phyloP scores from a whole-genome alignment of 2,888 invertebrate species.

The Syrphus vitripennis region DNA sequence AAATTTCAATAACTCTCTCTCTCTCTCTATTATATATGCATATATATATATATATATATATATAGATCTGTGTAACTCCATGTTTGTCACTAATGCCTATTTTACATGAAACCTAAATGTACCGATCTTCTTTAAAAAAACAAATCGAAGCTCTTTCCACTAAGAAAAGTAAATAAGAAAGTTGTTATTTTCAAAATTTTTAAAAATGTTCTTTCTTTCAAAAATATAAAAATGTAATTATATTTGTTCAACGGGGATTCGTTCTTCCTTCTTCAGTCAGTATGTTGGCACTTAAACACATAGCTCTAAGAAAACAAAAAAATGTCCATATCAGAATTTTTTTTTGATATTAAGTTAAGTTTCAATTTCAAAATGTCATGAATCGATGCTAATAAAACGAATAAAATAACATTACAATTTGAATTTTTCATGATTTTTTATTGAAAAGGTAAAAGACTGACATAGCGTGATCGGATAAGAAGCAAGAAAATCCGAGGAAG shows the following conservation, averaged over 20 bases:
- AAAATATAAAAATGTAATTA: neutral
- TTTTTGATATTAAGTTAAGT: neutral
- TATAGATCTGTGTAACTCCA: neutral
- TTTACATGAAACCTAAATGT: neutral
- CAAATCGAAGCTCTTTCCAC: neutral
- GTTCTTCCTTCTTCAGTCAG: neutral
- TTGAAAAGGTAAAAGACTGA: neutral
- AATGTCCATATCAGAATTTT: neutral
- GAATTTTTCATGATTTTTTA: neutral
- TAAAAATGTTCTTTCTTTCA: neutral
- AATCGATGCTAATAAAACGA: neutral
- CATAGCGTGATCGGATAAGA: too few species aligned
- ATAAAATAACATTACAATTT: neutral
- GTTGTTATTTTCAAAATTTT: neutral
- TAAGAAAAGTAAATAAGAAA: neutral
- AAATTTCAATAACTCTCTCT: neutral
- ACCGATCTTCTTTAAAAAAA: neutral
- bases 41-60: too few species aligned
- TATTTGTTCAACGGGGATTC: neutral
- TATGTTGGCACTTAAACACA: neutral
- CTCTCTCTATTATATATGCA: neutral
- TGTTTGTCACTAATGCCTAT: neutral
- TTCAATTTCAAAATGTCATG: neutral
- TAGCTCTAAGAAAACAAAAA: neutral
- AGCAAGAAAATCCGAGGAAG: too few species aligned